A percentile compares a stretch with the other conserved stretches of the same genome.
These are phyloP conservation scores for Disparrhopalites patrizii DNA, from an alignment of 2,888 invertebrate species.

Conservation along the genomic window DNA sequence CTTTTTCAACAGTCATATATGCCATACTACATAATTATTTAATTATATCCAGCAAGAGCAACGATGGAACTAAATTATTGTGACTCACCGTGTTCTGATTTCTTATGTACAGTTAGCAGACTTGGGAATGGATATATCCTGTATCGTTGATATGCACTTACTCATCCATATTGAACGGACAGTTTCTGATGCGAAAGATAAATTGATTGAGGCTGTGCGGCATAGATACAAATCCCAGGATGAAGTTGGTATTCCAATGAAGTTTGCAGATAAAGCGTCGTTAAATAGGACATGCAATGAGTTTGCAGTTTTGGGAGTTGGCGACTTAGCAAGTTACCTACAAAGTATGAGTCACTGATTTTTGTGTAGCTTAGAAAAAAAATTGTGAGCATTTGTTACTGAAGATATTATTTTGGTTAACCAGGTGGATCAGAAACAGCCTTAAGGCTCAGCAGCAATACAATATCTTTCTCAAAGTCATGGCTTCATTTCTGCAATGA, in stretches of 20 bases:
- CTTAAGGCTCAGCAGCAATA: constrained; percentile 74
- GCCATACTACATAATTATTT: too few relatives aligned
- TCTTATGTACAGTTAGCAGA: constrained; percentile 54
- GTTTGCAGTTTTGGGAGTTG: constrained; percentile 65
- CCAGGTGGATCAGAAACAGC: constrained; percentile 59
- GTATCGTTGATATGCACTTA: constrained; percentile 82
- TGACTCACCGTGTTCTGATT: constrained; percentile 16
- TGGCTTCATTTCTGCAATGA: constrained; percentile 70
- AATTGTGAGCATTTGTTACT: background rate
- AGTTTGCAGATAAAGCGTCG: constrained; percentile 69
- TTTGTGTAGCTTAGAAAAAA: background rate
- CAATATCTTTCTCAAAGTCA: constrained; percentile 72
- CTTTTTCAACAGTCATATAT: too few relatives aligned
- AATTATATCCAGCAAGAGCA: too few relatives aligned
- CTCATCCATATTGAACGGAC: constrained; percentile 71
- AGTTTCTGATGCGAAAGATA: constrained; percentile 72
- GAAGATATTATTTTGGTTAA: constrained; percentile 36
- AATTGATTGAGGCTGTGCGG: constrained; percentile 76
- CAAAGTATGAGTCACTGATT: constrained; percentile 53
- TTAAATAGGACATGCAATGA: constrained; percentile 67
- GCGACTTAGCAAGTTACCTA: constrained; percentile 62
- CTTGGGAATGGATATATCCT: constrained; percentile 82
- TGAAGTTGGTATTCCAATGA: constrained; percentile 80
- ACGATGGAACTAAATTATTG: constrained; percentile 4
- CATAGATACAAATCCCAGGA: constrained; percentile 62